Conservation (phyloP, 2,113 vertebrate species). For the Psammodynastes pulverulentus region DNA sequence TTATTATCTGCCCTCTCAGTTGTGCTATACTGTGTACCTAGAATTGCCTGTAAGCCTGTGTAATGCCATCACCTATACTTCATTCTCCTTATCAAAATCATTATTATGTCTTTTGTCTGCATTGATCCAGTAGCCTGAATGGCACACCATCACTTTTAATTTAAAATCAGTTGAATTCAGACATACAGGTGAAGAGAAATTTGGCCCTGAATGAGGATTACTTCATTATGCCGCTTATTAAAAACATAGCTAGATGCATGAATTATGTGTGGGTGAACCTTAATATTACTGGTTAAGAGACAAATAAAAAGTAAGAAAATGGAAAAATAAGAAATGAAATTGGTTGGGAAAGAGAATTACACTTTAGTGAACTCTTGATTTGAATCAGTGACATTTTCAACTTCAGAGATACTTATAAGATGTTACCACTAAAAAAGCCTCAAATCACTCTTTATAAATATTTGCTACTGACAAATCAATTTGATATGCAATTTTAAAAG, state of each 20-base stretch:
- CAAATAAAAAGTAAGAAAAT: background rate
- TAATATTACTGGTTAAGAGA: background rate
- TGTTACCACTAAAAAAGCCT: background rate
- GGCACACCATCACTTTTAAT: background rate
- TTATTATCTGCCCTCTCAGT: background rate
- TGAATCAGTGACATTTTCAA: background rate
- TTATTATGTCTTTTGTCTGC: background rate
- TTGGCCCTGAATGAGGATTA: background rate
- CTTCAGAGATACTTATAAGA: background rate
- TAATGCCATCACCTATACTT: background rate
- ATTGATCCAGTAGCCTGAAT: background rate
- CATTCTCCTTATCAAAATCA: background rate
- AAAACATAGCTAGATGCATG: background rate
- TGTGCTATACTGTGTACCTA: background rate
- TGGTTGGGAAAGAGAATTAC: background rate
- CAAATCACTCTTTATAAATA: background rate
- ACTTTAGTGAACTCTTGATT: background rate
- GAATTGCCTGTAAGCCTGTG: background rate
- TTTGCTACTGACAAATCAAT: background rate
- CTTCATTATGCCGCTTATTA: background rate
- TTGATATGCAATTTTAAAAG: background rate
- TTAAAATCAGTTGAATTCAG: background rate
- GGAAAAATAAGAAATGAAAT: background rate
- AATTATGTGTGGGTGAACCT: background rate
- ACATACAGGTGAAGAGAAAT: background rate